Conservation (phyloP, 2,888 invertebrate species). For the Cynaeus angustus region DNA sequence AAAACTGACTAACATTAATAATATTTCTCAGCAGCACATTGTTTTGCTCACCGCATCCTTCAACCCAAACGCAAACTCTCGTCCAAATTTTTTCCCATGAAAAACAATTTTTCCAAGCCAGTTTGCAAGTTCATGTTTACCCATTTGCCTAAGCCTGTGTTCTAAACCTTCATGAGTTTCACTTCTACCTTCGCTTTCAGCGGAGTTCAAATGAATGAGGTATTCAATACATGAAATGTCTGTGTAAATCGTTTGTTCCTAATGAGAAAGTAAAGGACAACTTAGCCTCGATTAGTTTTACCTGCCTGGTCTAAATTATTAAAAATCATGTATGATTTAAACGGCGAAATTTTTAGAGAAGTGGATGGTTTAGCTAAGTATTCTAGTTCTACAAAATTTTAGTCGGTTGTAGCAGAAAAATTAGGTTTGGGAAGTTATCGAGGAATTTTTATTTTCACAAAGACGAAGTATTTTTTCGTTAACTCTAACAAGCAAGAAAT, state of each 20-base stretch:
- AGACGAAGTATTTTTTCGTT: no score
- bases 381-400: conserved; percentile 69
- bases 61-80: conserved; percentile 63
- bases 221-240: conserved; percentile 75
- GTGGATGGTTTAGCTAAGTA: conserved; percentile 76
- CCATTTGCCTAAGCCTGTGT: conserved; percentile 76
- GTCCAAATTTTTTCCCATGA: conserved; percentile 72
- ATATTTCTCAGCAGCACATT: no score
- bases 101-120: conserved; percentile 77
- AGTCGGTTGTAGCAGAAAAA: conserved; percentile 63
- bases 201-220: conserved; percentile 76
- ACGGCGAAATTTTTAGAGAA: conserved; percentile 75
- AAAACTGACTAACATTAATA: background rate
- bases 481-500: conserved; percentile 56
- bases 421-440: background rate
- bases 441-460: background rate
- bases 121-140: conserved; percentile 75
- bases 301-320: conserved; percentile 71
- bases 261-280: background rate
- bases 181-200: conserved; percentile 73
- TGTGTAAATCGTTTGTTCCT: conserved; percentile 66
- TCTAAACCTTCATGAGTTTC: conserved; percentile 75
- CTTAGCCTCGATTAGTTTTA: conserved; percentile 55
- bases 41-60: conserved; percentile 55
- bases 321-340: conserved; percentile 71